These are phyloP conservation scores for Raja brachyura DNA, from an alignment of 2,113 vertebrate species.

Conservation along the genomic window DNA sequence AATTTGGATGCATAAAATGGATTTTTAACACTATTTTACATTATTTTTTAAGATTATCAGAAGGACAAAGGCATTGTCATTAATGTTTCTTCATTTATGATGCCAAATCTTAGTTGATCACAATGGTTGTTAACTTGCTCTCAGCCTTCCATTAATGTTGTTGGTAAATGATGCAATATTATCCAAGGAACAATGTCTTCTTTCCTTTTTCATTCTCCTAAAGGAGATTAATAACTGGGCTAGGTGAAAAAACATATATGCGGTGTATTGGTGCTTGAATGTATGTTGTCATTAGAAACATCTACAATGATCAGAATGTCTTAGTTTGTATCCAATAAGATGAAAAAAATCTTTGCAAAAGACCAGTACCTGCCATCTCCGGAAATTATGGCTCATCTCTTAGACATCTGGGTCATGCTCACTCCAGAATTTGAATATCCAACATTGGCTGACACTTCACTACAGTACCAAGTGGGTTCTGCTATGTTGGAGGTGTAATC, in stretches of 20 bases:
- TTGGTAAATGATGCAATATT: neutral
- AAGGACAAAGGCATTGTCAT: neutral
- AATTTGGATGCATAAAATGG: neutral
- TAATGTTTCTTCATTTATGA: neutral
- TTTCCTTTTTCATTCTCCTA: neutral
- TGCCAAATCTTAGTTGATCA: neutral
- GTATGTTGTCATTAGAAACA: neutral
- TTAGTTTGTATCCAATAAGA: neutral
- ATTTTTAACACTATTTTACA: neutral
- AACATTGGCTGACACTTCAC: neutral
- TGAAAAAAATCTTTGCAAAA: neutral
- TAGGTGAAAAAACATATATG: neutral
- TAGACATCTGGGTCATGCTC: neutral
- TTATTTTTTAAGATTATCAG: conserved; percentile 2
- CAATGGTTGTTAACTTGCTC: neutral
- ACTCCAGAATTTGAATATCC: neutral
- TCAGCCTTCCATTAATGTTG: neutral
- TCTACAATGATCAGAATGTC: neutral
- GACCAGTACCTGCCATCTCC: neutral
- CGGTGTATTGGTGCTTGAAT: neutral
- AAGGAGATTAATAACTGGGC: neutral
- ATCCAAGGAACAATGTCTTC: no score
- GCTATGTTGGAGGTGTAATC: neutral
- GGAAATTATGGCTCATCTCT: neutral
- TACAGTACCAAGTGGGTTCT: neutral